phyloP scores from a whole-genome alignment of 2,113 vertebrate genomes.

The Plectropomus leopardus region DNA sequence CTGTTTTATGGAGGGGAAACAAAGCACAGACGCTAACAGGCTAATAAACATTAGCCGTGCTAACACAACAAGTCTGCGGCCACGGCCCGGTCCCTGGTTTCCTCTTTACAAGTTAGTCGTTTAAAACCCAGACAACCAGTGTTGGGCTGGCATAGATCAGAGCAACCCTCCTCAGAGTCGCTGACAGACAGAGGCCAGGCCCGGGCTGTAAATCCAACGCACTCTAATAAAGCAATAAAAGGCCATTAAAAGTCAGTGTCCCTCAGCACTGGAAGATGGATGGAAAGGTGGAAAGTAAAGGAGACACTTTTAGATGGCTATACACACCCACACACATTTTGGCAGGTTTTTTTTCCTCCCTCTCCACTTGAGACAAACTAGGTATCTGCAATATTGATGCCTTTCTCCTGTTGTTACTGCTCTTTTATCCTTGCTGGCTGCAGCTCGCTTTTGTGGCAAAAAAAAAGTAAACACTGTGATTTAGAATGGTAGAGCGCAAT shows the following conservation, averaged over 20 bases:
- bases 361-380: conserved; percentile 28
- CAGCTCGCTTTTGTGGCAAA: conserved; percentile 13
- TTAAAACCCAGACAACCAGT: conserved; percentile 61
- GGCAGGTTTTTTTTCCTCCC: conserved; percentile 20
- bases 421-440: conserved; percentile 34
- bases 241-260: conserved; percentile 76
- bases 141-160: conserved; percentile 52
- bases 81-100: conserved; percentile 8
- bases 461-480: conserved; percentile 45
- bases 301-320: conserved; percentile 58
- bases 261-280: conserved; percentile 68
- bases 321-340: conserved; percentile 46
- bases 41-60: conserved; percentile 69
- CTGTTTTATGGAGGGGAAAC: conserved; percentile 62
- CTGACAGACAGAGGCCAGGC: conserved; percentile 60
- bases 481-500: conserved; percentile 8
- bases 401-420: conserved; percentile 32
- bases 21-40: conserved; percentile 57
- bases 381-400: conserved; percentile 55
- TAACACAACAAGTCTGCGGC: conserved; percentile 57
- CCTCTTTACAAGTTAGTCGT: conserved; percentile 52
- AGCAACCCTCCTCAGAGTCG: conserved; percentile 46
- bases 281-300: conserved; percentile 66
- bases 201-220: conserved; percentile 73
- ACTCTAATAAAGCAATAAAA: conserved; percentile 81